Base-by-base conservation (phyloP, 2,888 invertebrate species). In the Drosophila paranaensis region DNA sequence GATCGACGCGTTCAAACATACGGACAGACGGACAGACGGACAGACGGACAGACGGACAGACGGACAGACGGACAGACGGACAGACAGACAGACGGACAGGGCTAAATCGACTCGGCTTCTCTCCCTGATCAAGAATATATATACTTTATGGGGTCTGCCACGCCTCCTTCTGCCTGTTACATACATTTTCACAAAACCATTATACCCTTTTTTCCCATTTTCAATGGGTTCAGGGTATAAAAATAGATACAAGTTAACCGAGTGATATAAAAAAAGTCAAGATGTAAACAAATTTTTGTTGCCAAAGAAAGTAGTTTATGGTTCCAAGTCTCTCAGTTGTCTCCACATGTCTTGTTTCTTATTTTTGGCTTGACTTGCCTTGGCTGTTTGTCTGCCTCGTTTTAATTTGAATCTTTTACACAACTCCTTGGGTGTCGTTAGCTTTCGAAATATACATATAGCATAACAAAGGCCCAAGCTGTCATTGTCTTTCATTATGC, bases 271-370 rank as follows among this genome's bases (percentile, higher is more conserved):
- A 60, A 60, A 57, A 3, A 61, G 16, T 3, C 51, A 54, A 33
- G 20, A 54, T 60, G 61, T 68, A 78, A 71, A 70, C 58, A 81
- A 72, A 64, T 76, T 48, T 83, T 72, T 75, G 66, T 73, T 68
- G 61, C 71, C 76, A 78, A 83, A 83, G 84, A 83, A 83, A 83
- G 80, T 73, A 73, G 57, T 63, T 78, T 80, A 71, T 75, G 55
- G 62, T 37, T 54, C 65, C 45, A 63, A 14, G 16, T 54, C 16
- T 46, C 60, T 62, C 54, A 51, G 56, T 35, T n/a, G 35, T 68
- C 27, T 68, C 20, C 14, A 25, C 20, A 43, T 25, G 37, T 53
- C 25, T 63, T 35, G 58, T 43, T 20, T 27, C 5, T 56, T 30
- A 37, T 48, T 42, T 58, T 42, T 53, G 39, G 20, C 14, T 51